Evolutionary conservation across 2,113 vertebrate genomes (phyloP).

Genomic region (rat (Rattus norvegicus)): GRCr8 NC_086032.1:27411501-27412000

Average conservation of each 20-base stretch:
- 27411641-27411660: background rate
- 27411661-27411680: background rate
- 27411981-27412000: background rate
- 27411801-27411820: background rate
- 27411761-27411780: background rate
- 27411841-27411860: background rate
- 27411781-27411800: background rate
- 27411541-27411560: slow-evolving; percentile 50
- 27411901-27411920: background rate
- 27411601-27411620: background rate
- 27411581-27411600: slow-evolving; percentile 8
- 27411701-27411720: background rate
- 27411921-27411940: background rate
- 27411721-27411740: background rate
- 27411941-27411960: background rate
- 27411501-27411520: slow-evolving; percentile 55
- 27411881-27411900: accelerated
- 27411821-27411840: background rate
- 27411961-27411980: background rate
- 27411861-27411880: background rate
- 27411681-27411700: background rate
- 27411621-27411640: background rate
- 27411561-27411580: slow-evolving; percentile 48
- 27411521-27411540: slow-evolving; percentile 64
- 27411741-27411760: background rate